Evolutionary conservation across 2,888 invertebrate genomes (phyloP), one percentile per base, ranked within the genome.

Genomic region (Orthosia gracilis): DNA sequence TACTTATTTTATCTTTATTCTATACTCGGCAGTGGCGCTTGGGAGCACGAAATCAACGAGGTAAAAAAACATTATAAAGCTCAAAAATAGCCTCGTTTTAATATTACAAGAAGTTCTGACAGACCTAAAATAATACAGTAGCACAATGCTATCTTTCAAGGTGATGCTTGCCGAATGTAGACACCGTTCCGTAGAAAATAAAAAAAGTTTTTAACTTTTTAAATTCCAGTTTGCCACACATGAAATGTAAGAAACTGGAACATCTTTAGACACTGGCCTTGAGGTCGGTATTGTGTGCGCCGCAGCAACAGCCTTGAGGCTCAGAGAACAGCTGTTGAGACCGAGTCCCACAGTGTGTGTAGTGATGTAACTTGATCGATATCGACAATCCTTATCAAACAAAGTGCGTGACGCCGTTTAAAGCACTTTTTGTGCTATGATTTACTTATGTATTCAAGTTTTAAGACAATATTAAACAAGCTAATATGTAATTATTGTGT

Each of bases 251-350:
- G 72, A 76, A 84, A 76, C 49, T 81, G 66, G 84, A 81, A 76
- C 84, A 63, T 82, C 82, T 82, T 81, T 69, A 81, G 72, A 57
- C 47, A 49, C 61, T 69, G 78, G 64, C 86, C 85, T 86, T 86
- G 81, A 65, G 62, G 72, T 49, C 50, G 57, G 69, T 47, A 58
- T 73, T 77, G 58, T 76, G 65, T 70, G 81, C 81, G 64, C 70
- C 70, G 54, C 59, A 45, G 76, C 71, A 61, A 66, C 69, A 71
- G 72, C 86, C 86, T 78, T 72, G 73, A 65, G 70, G 59, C 76
- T 74, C 58, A 49, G 70, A 81, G 40, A 74, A 50, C 69, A 81
- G 82, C 84, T 85, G 86, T 61, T 63, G 58, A 31, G 21, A 50
- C 54, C 21, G 17, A 55, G 26, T 54, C 31, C 26, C 54, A 68